Percentiles rank a stretch among this genome's conserved stretches.
Evolutionary conservation across 1,140 invertebrate genomes (phyloP).

Genomic region (Arctopsyche grandis): DNA sequence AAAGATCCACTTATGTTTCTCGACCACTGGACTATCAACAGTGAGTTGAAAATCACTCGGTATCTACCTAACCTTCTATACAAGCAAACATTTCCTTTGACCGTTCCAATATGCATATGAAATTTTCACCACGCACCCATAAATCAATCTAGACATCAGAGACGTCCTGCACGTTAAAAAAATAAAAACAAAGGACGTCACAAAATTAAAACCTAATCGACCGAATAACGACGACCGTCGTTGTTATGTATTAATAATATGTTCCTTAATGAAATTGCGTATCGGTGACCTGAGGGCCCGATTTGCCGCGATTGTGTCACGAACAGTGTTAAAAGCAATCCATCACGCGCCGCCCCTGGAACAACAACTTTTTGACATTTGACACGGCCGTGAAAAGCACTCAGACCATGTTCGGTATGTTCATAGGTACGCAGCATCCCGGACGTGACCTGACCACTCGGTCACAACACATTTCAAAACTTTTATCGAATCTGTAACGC

Average conservation of each 20-base stretch:
- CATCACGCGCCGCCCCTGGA: not conserved
- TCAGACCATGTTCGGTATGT: constrained; percentile 1
- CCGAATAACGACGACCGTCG: too few relatives aligned
- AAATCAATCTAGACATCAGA: too few relatives aligned
- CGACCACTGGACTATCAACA: too few relatives aligned
- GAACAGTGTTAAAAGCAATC: constrained; percentile 29
- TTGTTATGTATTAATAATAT: not conserved
- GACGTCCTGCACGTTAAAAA: too few relatives aligned
- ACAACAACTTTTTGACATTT: constrained; percentile 49
- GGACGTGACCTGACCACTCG: constrained; percentile 31
- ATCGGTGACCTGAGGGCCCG: not conserved
- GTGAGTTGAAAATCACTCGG: too few relatives aligned
- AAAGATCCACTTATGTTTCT: too few relatives aligned
- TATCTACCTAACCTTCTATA: too few relatives aligned
- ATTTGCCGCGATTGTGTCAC: constrained; percentile 15
- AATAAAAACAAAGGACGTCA: too few relatives aligned
- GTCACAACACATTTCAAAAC: not conserved
- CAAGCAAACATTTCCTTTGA: too few relatives aligned
- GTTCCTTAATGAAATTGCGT: constrained; percentile 8
- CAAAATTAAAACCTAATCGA: too few relatives aligned
- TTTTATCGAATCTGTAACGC: not conserved
- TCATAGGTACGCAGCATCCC: constrained; percentile 29
- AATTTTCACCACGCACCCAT: too few relatives aligned
- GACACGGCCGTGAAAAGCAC: constrained; percentile 51
- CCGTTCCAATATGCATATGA: too few relatives aligned